Conservation (phyloP, 2,888 invertebrate species). For the Therioaphis trifolii region DNA sequence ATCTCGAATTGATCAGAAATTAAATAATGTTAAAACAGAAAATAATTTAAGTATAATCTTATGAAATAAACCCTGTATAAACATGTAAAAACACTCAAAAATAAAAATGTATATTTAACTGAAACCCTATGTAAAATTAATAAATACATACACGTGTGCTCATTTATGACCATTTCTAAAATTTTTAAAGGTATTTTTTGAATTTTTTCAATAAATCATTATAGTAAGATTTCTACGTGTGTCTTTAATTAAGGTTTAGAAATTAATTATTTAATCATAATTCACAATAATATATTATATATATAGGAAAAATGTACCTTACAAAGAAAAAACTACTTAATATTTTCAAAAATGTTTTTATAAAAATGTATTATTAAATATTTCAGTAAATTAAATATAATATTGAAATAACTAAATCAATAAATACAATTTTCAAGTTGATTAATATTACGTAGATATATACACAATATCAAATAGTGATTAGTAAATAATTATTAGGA, state of each 20-base stretch:
- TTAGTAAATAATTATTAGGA: conserved; percentile 32
- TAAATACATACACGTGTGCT: neutral
- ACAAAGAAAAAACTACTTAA: neutral
- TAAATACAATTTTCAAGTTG: conserved; percentile 13
- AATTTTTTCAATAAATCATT: neutral
- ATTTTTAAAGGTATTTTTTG: no score
- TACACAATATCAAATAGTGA: neutral
- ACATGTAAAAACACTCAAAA: conserved; percentile 49
- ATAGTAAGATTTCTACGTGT: conserved; percentile 1
- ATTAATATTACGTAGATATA: conserved; percentile 1
- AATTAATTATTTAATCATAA: neutral
- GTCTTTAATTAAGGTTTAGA: neutral
- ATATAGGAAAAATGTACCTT: conserved; percentile 2
- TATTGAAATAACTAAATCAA: conserved; percentile 21
- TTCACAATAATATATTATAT: neutral
- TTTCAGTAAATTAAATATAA: neutral
- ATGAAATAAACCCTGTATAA: conserved; percentile 55
- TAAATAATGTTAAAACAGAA: neutral
- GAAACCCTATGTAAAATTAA: conserved; percentile 31
- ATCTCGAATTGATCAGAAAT: neutral
- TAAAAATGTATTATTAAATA: conserved; percentile 6
- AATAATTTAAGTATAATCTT: conserved; percentile 35
- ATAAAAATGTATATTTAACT: conserved; percentile 33
- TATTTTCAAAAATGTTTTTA: neutral
- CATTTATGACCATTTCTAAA: neutral